phyloP scores from a whole-genome alignment of 2,113 vertebrate species.

The Oryzias celebensis region DNA sequence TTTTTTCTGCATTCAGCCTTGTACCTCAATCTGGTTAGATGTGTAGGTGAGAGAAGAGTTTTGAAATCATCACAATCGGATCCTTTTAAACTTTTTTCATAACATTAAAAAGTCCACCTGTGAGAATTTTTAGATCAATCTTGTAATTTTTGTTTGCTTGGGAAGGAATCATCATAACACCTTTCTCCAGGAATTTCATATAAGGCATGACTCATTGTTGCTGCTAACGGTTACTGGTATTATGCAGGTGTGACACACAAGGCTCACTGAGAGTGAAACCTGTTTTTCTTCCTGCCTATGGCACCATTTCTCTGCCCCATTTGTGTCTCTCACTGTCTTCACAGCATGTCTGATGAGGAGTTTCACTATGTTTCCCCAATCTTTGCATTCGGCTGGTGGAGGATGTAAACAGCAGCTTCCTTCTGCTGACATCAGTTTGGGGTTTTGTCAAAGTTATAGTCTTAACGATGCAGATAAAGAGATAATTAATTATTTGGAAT shows the following conservation, averaged over 20 bases:
- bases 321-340: not conserved
- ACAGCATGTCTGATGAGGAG: constrained; percentile 4
- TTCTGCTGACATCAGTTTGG: not conserved
- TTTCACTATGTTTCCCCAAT: not conserved
- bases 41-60: no score
- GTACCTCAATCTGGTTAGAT: no score
- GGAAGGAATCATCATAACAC: no score
- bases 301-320: not conserved
- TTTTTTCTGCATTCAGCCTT: no score
- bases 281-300: not conserved
- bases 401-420: constrained; percentile 32
- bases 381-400: not conserved
- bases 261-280: constrained; percentile 5
- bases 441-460: no score
- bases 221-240: not conserved
- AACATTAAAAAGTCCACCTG: no score
- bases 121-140: no score
- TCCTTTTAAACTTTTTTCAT: no score
- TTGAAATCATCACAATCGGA: no score
- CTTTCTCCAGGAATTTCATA: not conserved
- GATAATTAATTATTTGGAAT: no score
- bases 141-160: no score
- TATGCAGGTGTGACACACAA: not conserved
- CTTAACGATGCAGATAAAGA: no score
- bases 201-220: not conserved